Conservation (phyloP, 2,113 vertebrate species). For the Sturnira hondurensis region DNA sequence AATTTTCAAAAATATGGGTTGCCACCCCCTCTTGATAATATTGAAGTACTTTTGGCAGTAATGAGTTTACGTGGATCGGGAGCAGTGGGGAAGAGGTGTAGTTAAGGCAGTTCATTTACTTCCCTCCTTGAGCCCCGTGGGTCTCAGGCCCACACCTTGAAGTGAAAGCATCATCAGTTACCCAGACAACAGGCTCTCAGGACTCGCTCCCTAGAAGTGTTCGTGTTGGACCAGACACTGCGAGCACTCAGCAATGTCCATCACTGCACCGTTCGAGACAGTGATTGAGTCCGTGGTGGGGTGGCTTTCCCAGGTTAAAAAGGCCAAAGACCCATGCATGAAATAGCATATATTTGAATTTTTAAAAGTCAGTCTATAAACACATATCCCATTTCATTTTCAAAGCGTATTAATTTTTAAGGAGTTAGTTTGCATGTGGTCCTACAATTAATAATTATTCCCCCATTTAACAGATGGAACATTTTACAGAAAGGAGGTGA, state of each 20-base stretch:
- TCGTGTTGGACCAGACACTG: slow-evolving; percentile 83
- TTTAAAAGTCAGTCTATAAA: slow-evolving; percentile 8
- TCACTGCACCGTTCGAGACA: slow-evolving; percentile 76
- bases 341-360: not conserved
- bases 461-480: not conserved
- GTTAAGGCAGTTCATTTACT: slow-evolving; percentile 87
- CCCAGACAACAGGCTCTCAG: slow-evolving; percentile 86
- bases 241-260: slow-evolving; percentile 79
- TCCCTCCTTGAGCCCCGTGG: slow-evolving; percentile 79
- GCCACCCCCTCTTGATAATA: not conserved
- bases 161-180: slow-evolving; percentile 97
- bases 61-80: slow-evolving; percentile 84
- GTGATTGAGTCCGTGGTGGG: slow-evolving; percentile 73
- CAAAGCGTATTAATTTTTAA: not conserved
- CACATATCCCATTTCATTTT: not conserved
- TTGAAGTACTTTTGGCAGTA: slow-evolving; percentile 80
- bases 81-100: slow-evolving; percentile 83
- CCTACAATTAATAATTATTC: not conserved
- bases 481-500: not conserved
- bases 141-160: slow-evolving; percentile 89
- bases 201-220: slow-evolving; percentile 85
- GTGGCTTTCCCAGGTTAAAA: slow-evolving; percentile 72
- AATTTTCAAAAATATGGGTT: slow-evolving; percentile 3
- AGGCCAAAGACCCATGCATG: not conserved
- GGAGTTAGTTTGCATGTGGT: not conserved